phyloP scores from a whole-genome alignment of 2,888 invertebrate species.

The Lypha dubia region DNA sequence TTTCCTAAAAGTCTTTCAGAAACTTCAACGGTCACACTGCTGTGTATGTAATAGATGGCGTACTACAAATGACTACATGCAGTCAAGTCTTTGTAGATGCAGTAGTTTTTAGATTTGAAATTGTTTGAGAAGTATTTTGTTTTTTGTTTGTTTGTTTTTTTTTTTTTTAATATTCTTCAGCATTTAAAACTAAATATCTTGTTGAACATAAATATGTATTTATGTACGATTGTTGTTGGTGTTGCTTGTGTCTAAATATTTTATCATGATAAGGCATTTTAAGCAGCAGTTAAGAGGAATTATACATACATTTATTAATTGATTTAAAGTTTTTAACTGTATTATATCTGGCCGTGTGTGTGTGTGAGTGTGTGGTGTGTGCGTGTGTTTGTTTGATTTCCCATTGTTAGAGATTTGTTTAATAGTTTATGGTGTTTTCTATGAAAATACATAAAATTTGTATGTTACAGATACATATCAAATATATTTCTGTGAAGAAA shows the following conservation, averaged over 20 bases:
- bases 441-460: constrained; percentile 25
- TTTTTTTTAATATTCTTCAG: constrained; percentile 53
- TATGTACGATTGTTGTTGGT: constrained; percentile 21
- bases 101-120: constrained; percentile 57
- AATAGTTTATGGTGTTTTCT: constrained; percentile 45
- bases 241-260: constrained; percentile 40
- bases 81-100: constrained; percentile 48
- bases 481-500: constrained; percentile 39
- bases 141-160: constrained; percentile 12
- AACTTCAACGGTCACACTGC: neutral
- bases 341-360: no score
- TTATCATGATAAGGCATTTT: constrained; percentile 66
- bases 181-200: constrained; percentile 55
- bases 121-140: constrained; percentile 25
- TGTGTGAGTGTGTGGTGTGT: no score
- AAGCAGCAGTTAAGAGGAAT: constrained; percentile 66
- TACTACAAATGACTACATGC: constrained; percentile 13
- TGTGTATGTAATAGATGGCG: constrained; percentile 1
- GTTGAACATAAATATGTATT: constrained; percentile 11
- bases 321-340: constrained; percentile 53
- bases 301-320: constrained; percentile 62
- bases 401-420: constrained; percentile 38
- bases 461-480: constrained; percentile 40
- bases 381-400: constrained; percentile 1
- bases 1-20: no score